A percentile compares a stretch with the other conserved stretches of the same genome.
These are phyloP conservation scores for Drosophila niveifrons DNA, from an alignment of 2,888 invertebrate species.

Conservation along the genomic window DNA sequence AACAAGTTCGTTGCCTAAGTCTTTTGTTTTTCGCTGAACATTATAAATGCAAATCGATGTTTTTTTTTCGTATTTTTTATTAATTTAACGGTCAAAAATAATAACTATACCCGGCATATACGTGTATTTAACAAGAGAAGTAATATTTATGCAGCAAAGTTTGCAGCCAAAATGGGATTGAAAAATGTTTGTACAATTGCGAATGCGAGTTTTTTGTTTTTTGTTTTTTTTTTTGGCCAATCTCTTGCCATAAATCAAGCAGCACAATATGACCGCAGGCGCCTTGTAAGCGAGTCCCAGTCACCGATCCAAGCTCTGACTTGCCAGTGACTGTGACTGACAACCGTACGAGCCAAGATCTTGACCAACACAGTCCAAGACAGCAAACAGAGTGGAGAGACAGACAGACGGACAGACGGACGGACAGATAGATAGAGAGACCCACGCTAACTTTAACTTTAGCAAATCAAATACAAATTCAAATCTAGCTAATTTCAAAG, in stretches of 20 bases:
- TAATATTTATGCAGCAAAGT: slow-evolving; percentile 17
- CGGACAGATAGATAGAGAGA: slow-evolving; percentile 36
- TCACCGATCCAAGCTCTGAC: slow-evolving; percentile 59
- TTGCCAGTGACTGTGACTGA: slow-evolving; percentile 76
- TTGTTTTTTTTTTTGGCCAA: slow-evolving; percentile 60
- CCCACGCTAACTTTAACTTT: slow-evolving; percentile 59
- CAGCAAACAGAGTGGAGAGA: neutral
- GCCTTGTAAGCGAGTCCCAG: slow-evolving; percentile 79
- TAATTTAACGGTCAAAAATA: slow-evolving; percentile 37
- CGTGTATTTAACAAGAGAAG: slow-evolving; percentile 1
- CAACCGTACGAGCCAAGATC: slow-evolving; percentile 72
- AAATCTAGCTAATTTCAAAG: slow-evolving; percentile 80
- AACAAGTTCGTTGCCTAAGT: slow-evolving; percentile 68
- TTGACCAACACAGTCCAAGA: slow-evolving; percentile 61
- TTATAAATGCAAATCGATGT: slow-evolving; percentile 38
- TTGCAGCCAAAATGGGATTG: slow-evolving; percentile 55
- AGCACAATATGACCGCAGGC: slow-evolving; percentile 77
- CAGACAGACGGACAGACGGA: slow-evolving; percentile 9
- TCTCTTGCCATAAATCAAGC: slow-evolving; percentile 79
- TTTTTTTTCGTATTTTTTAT: slow-evolving; percentile 6
- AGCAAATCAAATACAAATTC: slow-evolving; percentile 79
- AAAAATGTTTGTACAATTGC: slow-evolving; percentile 73
- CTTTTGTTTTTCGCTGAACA: slow-evolving; percentile 53
- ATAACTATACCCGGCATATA: slow-evolving; percentile 12
- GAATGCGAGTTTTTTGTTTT: slow-evolving; percentile 54